Evolutionary conservation across 37 sponge, comb jelly and placozoan genomes (phyloP), one percentile per base, ranked within the genome.

Genomic region (Chondrosia reniformis): DNA sequence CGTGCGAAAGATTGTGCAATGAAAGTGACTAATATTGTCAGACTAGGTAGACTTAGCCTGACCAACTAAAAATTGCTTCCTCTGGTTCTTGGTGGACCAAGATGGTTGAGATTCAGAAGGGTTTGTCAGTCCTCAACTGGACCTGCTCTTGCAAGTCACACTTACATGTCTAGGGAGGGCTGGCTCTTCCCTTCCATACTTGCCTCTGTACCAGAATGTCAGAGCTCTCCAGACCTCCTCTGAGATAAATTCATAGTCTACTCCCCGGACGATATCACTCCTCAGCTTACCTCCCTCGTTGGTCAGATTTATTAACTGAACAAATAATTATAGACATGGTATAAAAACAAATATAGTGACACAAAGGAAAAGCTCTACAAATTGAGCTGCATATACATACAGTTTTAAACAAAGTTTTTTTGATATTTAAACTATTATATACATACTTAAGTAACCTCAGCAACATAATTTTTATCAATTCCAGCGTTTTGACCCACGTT

Each of bases 141-240:
- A n/a, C n/a, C n/a, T n/a, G n/a, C n/a, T n/a, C n/a, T n/a, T n/a
- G n/a, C 2, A 1, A 27, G 21, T 32, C 37, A 41, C 36, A 54
- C 84, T 82, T 45, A 94, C 95, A 38, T 49, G 62, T 84, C 95
- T 37, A 17, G 95, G 95, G 12, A 94, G 84, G 15, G 95, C 30
- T 1, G 83, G 86, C 19, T 55, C 81, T 4, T 58, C 79, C 7
- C 61, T 22, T 36, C 40, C 56, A 63, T 77, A 77, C 13, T 46
- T 69, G 30, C 54, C 67, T 22, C 79, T 76, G 56, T 96, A 89
- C 96, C 96, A 96, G 19, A n/a, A n/a, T 30, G 84, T 58, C 27
- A 96, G 83, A 33, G 92, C 84, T 73, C 77, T 89, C 93, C 93
- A 96, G 0, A 96, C 81, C 46, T 84, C 79, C 59, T 93, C 94